Base-by-base conservation (phyloP, 2,113 vertebrate genomes). In the Heterotis niloticus region DNA sequence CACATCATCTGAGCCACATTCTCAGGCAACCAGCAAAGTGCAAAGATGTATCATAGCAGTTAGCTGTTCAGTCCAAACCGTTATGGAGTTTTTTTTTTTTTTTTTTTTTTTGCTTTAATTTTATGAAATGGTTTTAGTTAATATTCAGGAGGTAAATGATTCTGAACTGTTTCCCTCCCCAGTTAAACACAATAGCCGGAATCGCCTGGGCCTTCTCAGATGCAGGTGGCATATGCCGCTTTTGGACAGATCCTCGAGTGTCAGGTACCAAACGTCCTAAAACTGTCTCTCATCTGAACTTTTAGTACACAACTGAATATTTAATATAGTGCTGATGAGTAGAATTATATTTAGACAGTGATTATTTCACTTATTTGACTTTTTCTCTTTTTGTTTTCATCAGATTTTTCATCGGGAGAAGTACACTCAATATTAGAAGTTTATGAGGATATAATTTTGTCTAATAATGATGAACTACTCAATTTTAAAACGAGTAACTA, bases 151-250 rank as follows among this genome's bases (percentile, higher is more conserved):
- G 34, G 34, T 4, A 44, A 44, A 44, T 17, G 17, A 59, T 59
- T 74, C 64, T 10, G 59, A 17, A 28, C 59, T 29, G 17, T 52
- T n/a, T 81, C 86, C 88, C 64, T 1, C 1, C 86, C 57, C 88
- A 99, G 97, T 94, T 96, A 82, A 99, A 98, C 82, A 78, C 92
- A 64, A 81, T 98, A 57, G 95, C 96, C 52, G 84, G 84, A 83
- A 86, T 98, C 82, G 88, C 89, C 62, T 87, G 90, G 78, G 93
- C 94, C 0, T 94, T 98, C 86, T 96, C 95, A 82, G 94, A 91
- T 75, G 93, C 89, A 83, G 93, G 95, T 24, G 93, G 90, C 79
- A 88, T 95, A 77, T 98, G 97, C 84, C 88, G 44, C 17, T 85
- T 92, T 80, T 77, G 90, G 78, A 86, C 90, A 66, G 83, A 77